Evolutionary conservation across 2,797 vertebrate species (phyloP), one percentile per base, ranked within the genome.

Genomic region (Erethizon dorsatum): DNA sequence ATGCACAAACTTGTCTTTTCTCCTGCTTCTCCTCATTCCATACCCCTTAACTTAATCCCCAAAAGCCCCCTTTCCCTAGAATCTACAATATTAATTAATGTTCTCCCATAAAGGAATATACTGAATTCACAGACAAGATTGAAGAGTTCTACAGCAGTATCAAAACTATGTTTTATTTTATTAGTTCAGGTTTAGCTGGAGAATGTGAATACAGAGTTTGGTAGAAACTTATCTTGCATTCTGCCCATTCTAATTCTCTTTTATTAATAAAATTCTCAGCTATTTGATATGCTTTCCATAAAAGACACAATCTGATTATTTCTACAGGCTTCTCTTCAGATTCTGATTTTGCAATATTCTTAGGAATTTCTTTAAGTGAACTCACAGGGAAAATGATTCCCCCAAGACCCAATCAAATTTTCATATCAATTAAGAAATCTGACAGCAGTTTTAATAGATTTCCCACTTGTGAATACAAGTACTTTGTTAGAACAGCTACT

Each of bases 381-480:
- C 57, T 37, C 75, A 22, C 5, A 47, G 6, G 63, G 73, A 92
- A 94, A 79, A 93, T 87, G 26, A 88, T 11, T 83, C 52, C 59
- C 54, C 17, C 1, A 84, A 59, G 50, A 90, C 52, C 50, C 41
- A 94, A 50, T 94, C 80, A 93, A n/a, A 83, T 96, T 87, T 96
- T 94, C 52, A 63, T 83, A 75, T 79, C 56, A 93, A 26, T 95
- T 96, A 94, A 95, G 47, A 93, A 90, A 90, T 96, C 57, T 90
- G 54, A 83, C 84, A 80, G 54, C 11, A 85, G 59, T 67, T 95
- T 93, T 71, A 96, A 98, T 92, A 95, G 13, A 95, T 83, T 41
- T 95, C 31, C n/a, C 47, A 84, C 2, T 83, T 93, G 86, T 12
- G 2, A 9, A 33, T 90, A 56, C 2, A 87, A 63, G 0, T 1